These are phyloP conservation scores for Psittacula echo DNA, from an alignment of 2,797 vertebrate species.

Conservation along the genomic window DNA sequence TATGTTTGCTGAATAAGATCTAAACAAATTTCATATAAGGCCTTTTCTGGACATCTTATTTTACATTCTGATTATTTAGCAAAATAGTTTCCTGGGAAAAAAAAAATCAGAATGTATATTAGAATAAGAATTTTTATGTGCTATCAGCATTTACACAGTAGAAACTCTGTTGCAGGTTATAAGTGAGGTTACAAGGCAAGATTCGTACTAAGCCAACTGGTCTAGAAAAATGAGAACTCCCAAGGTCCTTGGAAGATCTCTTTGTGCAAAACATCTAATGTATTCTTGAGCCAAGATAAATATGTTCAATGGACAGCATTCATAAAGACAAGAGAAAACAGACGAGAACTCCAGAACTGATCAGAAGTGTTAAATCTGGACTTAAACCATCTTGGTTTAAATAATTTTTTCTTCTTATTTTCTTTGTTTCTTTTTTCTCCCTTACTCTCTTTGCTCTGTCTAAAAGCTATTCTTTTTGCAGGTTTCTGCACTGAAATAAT, in stretches of 20 bases:
- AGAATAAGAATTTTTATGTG: neutral
- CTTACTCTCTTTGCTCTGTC: neutral
- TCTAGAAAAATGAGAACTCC: neutral
- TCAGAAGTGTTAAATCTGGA: neutral
- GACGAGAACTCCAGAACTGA: neutral
- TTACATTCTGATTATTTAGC: neutral
- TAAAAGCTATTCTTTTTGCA: neutral
- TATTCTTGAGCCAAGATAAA: conserved; percentile 8
- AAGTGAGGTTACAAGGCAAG: neutral
- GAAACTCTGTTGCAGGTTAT: neutral
- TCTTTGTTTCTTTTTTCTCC: neutral
- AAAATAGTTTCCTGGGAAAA: neutral
- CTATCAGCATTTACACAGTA: neutral
- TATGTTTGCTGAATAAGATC: neutral
- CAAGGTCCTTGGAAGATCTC: conserved; percentile 7
- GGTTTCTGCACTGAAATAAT: neutral
- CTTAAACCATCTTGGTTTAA: neutral
- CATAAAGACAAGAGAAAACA: neutral
- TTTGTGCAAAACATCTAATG: neutral
- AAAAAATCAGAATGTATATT: neutral
- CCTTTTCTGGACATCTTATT: neutral
- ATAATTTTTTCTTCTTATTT: neutral
- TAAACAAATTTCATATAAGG: neutral
- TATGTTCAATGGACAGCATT: neutral
- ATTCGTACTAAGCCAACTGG: neutral